Conservation (phyloP, 2,113 vertebrate species). For the Bubo scandiacus region DNA sequence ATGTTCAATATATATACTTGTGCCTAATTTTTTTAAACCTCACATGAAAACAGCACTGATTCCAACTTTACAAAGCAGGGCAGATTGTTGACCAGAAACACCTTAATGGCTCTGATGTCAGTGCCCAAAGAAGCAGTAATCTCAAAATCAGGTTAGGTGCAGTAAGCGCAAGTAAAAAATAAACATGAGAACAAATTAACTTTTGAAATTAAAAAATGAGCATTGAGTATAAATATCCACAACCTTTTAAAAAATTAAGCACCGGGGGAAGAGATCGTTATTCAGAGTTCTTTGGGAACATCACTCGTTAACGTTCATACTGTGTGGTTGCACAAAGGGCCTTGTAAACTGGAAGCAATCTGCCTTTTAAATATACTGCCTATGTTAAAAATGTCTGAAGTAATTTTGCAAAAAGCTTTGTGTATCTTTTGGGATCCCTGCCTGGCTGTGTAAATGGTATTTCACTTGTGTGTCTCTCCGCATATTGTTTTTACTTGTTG, state of each 20-base stretch:
- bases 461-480: background rate
- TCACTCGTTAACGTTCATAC: fast-evolving
- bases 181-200: background rate
- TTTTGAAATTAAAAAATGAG: background rate
- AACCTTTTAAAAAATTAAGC: background rate
- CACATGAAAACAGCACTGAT: background rate
- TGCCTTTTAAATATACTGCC: background rate
- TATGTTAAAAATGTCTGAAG: background rate
- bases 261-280: fast-evolving
- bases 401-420: background rate
- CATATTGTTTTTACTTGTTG: background rate
- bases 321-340: background rate
- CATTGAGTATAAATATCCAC: background rate
- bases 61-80: background rate
- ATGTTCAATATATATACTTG: background rate
- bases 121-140: slow-evolving; percentile 32
- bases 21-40: background rate
- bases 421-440: background rate
- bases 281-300: background rate
- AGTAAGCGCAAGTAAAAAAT: background rate
- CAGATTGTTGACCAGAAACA: background rate
- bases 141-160: slow-evolving; percentile 20
- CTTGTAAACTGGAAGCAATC: background rate
- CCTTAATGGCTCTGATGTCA: slow-evolving; percentile 26
- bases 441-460: background rate